phyloP scores from a whole-genome alignment of 1,140 invertebrate genomes.

The Habropoda laboriosa region DNA sequence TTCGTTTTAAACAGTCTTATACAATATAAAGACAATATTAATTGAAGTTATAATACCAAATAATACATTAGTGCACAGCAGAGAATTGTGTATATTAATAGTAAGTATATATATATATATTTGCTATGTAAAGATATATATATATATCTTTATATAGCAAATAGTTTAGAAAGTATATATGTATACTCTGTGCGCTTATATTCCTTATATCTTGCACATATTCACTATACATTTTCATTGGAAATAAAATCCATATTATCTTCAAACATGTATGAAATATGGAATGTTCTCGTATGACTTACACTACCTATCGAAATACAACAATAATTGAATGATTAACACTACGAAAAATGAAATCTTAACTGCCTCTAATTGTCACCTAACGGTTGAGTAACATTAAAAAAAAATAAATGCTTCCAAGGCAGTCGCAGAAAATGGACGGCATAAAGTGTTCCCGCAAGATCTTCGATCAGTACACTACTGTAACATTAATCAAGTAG shows the following conservation, averaged over 20 bases:
- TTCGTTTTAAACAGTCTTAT: slow-evolving; percentile 28
- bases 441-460: slow-evolving; percentile 78
- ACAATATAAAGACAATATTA: slow-evolving; percentile 20
- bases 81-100: neutral
- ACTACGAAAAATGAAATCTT: slow-evolving; percentile 38
- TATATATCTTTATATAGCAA: neutral
- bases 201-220: neutral
- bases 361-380: slow-evolving; percentile 25
- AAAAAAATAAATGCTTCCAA: slow-evolving; percentile 67
- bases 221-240: neutral
- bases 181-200: slow-evolving; percentile 6
- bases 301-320: neutral
- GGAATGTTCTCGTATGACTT: slow-evolving; percentile 46
- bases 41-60: slow-evolving; percentile 10
- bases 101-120: slow-evolving; percentile 9
- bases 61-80: slow-evolving; percentile 7
- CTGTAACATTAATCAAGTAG: slow-evolving; percentile 42
- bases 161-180: slow-evolving; percentile 18
- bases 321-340: slow-evolving; percentile 19
- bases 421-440: slow-evolving; percentile 75
- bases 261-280: slow-evolving; percentile 25
- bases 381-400: slow-evolving; percentile 27
- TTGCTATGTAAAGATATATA: neutral
- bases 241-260: slow-evolving; percentile 8
- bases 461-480: slow-evolving; percentile 74